Evolutionary conservation across 2,113 vertebrate species (phyloP).

Genomic region (Pseudolaguvia tuberculata): DNA sequence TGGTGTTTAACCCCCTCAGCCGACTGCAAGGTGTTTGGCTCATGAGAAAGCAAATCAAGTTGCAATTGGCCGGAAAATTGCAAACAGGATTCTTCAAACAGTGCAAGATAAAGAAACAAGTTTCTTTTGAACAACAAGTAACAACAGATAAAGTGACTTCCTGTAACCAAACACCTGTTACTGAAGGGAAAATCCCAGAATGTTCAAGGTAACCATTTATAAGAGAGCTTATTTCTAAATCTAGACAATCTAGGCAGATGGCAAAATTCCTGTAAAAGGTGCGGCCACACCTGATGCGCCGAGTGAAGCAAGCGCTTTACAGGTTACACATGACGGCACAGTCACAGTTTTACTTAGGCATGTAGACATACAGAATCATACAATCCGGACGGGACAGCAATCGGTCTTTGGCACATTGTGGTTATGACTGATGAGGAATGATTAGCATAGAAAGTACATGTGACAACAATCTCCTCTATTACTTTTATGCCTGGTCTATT

Average conservation of each 20-base stretch:
- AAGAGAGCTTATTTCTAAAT: constrained; percentile 30
- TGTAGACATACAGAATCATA: neutral
- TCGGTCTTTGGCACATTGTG: neutral
- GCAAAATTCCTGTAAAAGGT: constrained; percentile 47
- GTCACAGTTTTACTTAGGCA: constrained; percentile 2
- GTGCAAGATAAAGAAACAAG: constrained; percentile 3
- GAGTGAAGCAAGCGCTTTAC: constrained; percentile 37
- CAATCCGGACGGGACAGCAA: neutral
- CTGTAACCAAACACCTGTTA: constrained; percentile 32
- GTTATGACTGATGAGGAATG: neutral
- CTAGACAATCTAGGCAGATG: constrained; percentile 18
- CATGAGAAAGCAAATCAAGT: neutral
- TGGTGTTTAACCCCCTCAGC: constrained; percentile 13
- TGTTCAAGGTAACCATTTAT: constrained; percentile 25
- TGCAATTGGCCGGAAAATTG: neutral
- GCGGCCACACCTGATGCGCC: constrained; percentile 43
- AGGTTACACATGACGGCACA: constrained; percentile 46
- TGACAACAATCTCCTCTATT: too few relatives aligned
- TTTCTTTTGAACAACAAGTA: constrained; percentile 1
- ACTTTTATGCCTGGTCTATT: too few relatives aligned
- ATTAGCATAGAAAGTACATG: too few relatives aligned
- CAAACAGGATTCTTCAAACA: constrained; percentile 4
- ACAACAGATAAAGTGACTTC: constrained; percentile 20
- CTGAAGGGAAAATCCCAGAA: constrained; percentile 35
- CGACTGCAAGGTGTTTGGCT: constrained; percentile 17